Base-by-base conservation (phyloP, 1,140 invertebrate species). In the Caenorhabditis tropicalis region DNA sequence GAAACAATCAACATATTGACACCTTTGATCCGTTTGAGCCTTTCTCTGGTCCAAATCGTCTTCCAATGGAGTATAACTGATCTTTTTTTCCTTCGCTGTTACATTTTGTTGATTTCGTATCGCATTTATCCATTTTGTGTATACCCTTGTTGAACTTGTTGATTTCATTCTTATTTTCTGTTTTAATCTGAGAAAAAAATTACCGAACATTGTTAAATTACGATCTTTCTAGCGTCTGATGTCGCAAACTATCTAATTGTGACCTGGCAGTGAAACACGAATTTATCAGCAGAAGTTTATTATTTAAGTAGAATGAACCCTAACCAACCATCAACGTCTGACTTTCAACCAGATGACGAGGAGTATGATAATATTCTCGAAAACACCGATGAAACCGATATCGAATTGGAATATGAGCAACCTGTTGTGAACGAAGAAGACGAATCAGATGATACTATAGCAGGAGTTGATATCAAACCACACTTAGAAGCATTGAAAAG, bases 281-380 rank as follows among this genome's bases (percentile, higher is more conserved):
- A n/a, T n/a, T n/a, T n/a, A n/a, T n/a, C n/a, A n/a, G n/a, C n/a
- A n/a, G 3, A 56, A 27, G 5, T 51, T 1, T 15, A 56, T 10
- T 21, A 29, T 27, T 56, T 56, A 5, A 74, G 65, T 12, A 74
- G 10, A 21, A 74, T 74, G 65, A 24, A 74, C 2, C 31, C 58
- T 1, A 19, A 65, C 7, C 36, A 24, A 43, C 65, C 33, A n/a
- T 74, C 65, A 43, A 74, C 65, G 24, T 74, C 65, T 15, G 33
- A 24, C 24, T 46, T 7, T 46, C 36, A 31, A 21, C 36, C 58
- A 19, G 65, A 74, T 43, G 65, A 74, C 21, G 65, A 74, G n/a
- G 65, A 74, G n/a, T 74, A 43, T 24, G 65, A 36, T 1, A 74
- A 74, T 24, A 74, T 74, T 74, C 19, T 74, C 15, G 65, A 74